Conservation (phyloP, 2,797 vertebrate species). For the Cirrhinus molitorella region DNA sequence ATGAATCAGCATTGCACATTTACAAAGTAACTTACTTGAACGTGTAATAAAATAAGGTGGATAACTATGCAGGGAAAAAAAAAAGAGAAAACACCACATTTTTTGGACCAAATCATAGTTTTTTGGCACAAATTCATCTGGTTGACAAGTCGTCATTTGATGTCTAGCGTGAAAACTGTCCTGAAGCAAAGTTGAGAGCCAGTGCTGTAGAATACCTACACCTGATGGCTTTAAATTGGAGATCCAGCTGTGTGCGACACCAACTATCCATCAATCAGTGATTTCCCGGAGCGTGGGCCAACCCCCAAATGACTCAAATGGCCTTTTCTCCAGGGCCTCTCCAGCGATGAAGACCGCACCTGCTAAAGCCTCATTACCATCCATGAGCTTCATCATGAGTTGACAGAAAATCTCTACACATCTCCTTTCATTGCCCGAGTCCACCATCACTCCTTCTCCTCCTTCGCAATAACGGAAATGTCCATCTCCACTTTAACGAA, state of each 20-base stretch:
- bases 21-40: background rate
- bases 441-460: slow-evolving; percentile 40
- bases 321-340: slow-evolving; percentile 44
- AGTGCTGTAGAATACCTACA: slow-evolving; percentile 6
- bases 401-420: slow-evolving; percentile 62
- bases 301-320: slow-evolving; percentile 36
- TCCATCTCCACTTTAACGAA: slow-evolving; percentile 49
- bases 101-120: background rate
- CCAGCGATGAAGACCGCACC: slow-evolving; percentile 49
- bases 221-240: slow-evolving; percentile 48
- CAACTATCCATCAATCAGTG: slow-evolving; percentile 49
- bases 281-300: slow-evolving; percentile 36
- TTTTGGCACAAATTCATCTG: background rate
- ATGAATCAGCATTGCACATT: too few relatives aligned
- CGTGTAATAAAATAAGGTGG: background rate
- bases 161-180: background rate
- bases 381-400: slow-evolving; percentile 57
- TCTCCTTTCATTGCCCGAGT: slow-evolving; percentile 38
- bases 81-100: background rate
- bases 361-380: slow-evolving; percentile 58
- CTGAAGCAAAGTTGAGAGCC: background rate
- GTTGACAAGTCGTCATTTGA: background rate
- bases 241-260: slow-evolving; percentile 25
- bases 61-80: too few relatives aligned
- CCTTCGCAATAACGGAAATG: slow-evolving; percentile 42